Percentiles rank a stretch among this genome's conserved stretches.
Conservation (phyloP, 2,888 invertebrate species). For the Lasioglossum leucozonium region DNA sequence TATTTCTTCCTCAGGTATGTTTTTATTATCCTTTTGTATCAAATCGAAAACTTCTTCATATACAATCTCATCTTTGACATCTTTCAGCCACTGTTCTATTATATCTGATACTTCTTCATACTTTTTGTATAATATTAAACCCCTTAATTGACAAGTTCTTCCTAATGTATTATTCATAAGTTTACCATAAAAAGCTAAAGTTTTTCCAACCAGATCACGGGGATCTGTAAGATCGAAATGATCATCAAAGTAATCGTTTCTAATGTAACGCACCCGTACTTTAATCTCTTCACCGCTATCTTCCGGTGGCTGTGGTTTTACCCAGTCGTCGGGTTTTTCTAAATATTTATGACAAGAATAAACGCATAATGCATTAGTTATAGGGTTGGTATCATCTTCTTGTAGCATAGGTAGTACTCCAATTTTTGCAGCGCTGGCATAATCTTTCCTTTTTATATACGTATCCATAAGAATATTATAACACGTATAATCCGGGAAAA, state of each 20-base stretch:
- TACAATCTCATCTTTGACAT: constrained; percentile 77
- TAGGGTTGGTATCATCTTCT: constrained; percentile 92
- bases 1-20: constrained; percentile 76
- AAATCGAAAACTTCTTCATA: constrained; percentile 83
- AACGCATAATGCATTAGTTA: constrained; percentile 89
- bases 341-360: constrained; percentile 92
- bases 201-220: constrained; percentile 92
- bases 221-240: constrained; percentile 94
- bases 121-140: constrained; percentile 89
- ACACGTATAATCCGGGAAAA: constrained; percentile 94
- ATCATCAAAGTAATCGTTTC: constrained; percentile 94
- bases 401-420: constrained; percentile 94
- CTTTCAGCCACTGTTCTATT: constrained; percentile 77
- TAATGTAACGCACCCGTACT: constrained; percentile 91
- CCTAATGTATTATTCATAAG: constrained; percentile 85
- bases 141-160: constrained; percentile 88
- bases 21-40: constrained; percentile 81
- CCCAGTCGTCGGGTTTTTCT: constrained; percentile 85
- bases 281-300: constrained; percentile 87
- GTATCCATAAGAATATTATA: constrained; percentile 93
- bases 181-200: constrained; percentile 88
- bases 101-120: constrained; percentile 85
- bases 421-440: constrained; percentile 90
- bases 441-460: constrained; percentile 89
- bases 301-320: constrained; percentile 83